Conservation (phyloP, 2,888 invertebrate species). For the Himalopsyche anomala region DNA sequence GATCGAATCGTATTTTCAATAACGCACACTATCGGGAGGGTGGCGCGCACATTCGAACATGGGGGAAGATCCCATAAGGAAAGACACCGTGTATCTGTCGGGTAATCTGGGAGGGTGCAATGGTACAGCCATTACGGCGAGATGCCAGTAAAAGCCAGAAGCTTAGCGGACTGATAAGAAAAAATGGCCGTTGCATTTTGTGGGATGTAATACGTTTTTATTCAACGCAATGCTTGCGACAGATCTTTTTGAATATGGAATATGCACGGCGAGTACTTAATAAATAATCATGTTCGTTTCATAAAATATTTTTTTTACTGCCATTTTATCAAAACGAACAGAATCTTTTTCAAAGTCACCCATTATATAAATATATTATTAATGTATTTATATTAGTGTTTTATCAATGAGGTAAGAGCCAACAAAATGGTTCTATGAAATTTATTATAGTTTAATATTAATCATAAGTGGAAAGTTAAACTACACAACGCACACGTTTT, state of each 20-base stretch:
- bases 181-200: constrained; percentile 15
- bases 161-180: constrained; percentile 33
- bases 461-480: too few relatives aligned
- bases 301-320: too few relatives aligned
- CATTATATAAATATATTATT: too few relatives aligned
- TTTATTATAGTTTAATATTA: too few relatives aligned
- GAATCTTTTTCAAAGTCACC: too few relatives aligned
- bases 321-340: too few relatives aligned
- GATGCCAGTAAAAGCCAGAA: not conserved
- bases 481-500: too few relatives aligned
- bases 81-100: constrained; percentile 35
- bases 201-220: not conserved
- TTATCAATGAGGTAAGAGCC: too few relatives aligned
- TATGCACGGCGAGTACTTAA: too few relatives aligned
- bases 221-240: not conserved
- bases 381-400: too few relatives aligned
- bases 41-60: not conserved
- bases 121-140: not conserved
- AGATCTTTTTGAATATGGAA: not conserved
- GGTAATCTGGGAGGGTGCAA: constrained; percentile 10
- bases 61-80: constrained; percentile 25
- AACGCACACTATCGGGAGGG: constrained; percentile 23
- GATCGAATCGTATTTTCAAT: constrained; percentile 35
- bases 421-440: too few relatives aligned
- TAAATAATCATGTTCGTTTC: too few relatives aligned